Evolutionary conservation across 2,797 vertebrate genomes (phyloP).

Genomic region (Catostomus latipinnis): DNA sequence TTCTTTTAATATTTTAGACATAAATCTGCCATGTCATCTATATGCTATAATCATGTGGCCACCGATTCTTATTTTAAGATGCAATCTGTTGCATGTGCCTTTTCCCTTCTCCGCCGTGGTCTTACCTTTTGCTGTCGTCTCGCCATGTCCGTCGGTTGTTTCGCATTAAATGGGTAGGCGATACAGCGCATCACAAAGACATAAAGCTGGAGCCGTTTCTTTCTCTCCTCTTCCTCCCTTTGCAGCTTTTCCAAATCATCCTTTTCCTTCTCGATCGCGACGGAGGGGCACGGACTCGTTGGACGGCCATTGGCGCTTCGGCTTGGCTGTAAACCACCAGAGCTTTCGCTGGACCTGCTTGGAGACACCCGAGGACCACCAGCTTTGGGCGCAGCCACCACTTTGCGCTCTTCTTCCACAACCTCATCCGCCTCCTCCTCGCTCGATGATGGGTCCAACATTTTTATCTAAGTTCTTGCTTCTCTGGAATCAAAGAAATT

Average conservation of each 20-base stretch:
- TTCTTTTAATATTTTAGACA: not conserved
- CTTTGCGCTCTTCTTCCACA: conserved; percentile 88
- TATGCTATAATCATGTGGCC: not conserved
- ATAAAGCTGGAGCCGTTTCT: conserved; percentile 95
- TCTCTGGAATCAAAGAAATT: conserved; percentile 21
- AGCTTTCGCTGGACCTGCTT: conserved; percentile 83
- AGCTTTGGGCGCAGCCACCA: conserved; percentile 82
- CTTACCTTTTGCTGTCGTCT: conserved; percentile 97
- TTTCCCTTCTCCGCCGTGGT: conserved; percentile 12
- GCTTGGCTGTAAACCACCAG: conserved; percentile 83
- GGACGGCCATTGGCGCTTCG: conserved; percentile 80
- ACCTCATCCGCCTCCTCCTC: conserved; percentile 95
- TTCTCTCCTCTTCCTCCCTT: conserved; percentile 93
- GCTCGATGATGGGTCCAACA: conserved; percentile 97
- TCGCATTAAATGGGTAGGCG: conserved; percentile 97
- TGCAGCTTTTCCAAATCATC: conserved; percentile 96
- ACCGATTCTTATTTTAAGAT: not conserved
- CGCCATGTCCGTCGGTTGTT: conserved; percentile 98
- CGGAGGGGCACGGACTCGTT: conserved; percentile 92
- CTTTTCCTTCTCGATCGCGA: conserved; percentile 94
- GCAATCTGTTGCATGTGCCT: conserved; percentile 54
- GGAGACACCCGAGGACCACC: conserved; percentile 82
- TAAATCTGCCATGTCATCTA: not conserved
- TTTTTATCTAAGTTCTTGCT: conserved; percentile 65
- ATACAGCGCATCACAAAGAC: conserved; percentile 99